Evolutionary conservation across 2,797 vertebrate species (phyloP).

Genomic region (Acanthurus leucopareius): DNA sequence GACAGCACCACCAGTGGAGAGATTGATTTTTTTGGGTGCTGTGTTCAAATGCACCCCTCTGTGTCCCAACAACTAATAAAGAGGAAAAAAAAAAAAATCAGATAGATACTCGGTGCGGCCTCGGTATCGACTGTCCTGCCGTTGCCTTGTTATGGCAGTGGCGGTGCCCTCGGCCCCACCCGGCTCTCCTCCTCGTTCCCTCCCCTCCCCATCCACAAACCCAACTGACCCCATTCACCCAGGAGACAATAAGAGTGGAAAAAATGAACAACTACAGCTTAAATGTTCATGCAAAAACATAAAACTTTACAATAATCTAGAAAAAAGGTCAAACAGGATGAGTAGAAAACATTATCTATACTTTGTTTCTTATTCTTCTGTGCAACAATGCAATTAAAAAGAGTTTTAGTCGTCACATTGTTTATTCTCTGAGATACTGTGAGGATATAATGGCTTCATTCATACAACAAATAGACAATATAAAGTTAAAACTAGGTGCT

Average conservation of each 20-base stretch:
- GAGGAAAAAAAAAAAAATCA: not conserved
- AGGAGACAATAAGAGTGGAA: constrained; percentile 6
- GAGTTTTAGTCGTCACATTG: not conserved
- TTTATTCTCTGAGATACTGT: not conserved
- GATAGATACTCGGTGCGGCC: constrained; percentile 47
- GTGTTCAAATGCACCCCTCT: constrained; percentile 23
- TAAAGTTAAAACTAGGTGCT: not conserved
- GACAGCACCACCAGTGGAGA: constrained; percentile 11
- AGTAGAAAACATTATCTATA: not conserved
- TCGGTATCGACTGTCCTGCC: constrained; percentile 33
- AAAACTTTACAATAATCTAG: too few relatives aligned
- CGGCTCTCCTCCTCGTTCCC: not conserved
- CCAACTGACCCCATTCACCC: constrained; percentile 49
- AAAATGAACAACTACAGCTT: too few relatives aligned
- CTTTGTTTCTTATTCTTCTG: not conserved
- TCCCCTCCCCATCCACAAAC: constrained; percentile 8
- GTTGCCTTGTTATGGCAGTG: constrained; percentile 47
- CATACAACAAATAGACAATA: not conserved
- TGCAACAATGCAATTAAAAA: not conserved
- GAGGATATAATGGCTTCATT: not conserved
- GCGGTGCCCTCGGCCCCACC: constrained; percentile 40
- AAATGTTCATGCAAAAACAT: too few relatives aligned
- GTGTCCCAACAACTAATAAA: constrained; percentile 1
- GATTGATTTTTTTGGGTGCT: constrained; percentile 52
- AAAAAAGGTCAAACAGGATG: not conserved